Conservation (phyloP, 2,113 vertebrate species). For the Planiliza haematocheilus region DNA sequence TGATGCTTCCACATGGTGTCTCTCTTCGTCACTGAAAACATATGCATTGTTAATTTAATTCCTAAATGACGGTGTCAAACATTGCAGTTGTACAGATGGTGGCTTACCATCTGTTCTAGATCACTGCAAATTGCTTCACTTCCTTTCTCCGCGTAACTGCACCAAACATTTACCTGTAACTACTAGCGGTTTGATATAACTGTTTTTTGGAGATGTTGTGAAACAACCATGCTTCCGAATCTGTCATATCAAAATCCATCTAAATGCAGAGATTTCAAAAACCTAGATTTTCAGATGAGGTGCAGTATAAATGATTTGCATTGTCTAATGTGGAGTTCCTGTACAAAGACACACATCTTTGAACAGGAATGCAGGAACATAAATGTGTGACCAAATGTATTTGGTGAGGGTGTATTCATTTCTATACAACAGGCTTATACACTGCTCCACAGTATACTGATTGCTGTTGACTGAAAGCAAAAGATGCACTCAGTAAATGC, state of each 20-base stretch:
- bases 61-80: not conserved
- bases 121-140: slow-evolving; percentile 44
- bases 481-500: not conserved
- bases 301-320: not conserved
- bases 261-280: slow-evolving; percentile 27
- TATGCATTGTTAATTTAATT: not conserved
- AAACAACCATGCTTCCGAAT: slow-evolving; percentile 19
- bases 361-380: not conserved
- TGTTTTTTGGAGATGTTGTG: not conserved
- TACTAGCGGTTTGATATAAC: not conserved
- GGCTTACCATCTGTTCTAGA: slow-evolving; percentile 22
- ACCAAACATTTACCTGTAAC: slow-evolving; percentile 24
- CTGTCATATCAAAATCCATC: too few relatives aligned
- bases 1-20: not conserved
- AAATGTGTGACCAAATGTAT: not conserved
- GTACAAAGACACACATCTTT: not conserved
- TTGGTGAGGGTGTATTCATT: not conserved
- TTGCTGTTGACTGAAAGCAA: not conserved
- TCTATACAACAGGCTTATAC: not conserved
- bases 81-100: slow-evolving; percentile 8
- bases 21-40: not conserved
- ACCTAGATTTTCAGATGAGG: not conserved
- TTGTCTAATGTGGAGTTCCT: not conserved
- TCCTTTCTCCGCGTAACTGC: not conserved
- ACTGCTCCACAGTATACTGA: not conserved